Percentiles rank a stretch among this genome's conserved stretches.
Conservation (phyloP, 2,797 vertebrate genomes). For the Ataeniobius toweri region DNA sequence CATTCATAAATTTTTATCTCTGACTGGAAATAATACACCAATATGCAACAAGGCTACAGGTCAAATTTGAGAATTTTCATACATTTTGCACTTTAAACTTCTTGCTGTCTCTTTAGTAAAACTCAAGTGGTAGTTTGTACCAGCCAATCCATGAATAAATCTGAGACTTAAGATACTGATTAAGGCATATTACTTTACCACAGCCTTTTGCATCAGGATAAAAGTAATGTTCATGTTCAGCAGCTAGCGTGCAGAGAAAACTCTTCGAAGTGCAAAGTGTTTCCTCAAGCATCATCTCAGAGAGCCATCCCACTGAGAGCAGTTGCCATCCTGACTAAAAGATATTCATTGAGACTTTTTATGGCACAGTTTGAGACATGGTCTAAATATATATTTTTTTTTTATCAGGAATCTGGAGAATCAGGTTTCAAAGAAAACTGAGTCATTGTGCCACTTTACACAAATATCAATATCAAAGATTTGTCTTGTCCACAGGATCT, state of each 20-base stretch:
- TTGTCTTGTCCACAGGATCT: slow-evolving; percentile 4
- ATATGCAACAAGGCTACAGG: neutral
- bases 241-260: slow-evolving; percentile 11
- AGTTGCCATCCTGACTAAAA: slow-evolving; percentile 39
- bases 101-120: neutral
- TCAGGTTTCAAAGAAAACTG: slow-evolving; percentile 27
- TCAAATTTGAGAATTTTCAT: neutral
- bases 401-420: slow-evolving; percentile 16
- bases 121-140: neutral
- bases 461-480: slow-evolving; percentile 13
- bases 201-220: neutral
- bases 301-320: slow-evolving; percentile 28
- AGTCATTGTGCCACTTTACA: slow-evolving; percentile 7
- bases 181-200: neutral
- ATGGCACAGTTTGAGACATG: slow-evolving; percentile 29
- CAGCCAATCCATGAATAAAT: neutral
- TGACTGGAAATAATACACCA: no score
- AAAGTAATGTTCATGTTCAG: neutral
- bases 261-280: slow-evolving; percentile 24
- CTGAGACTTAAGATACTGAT: neutral
- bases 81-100: neutral
- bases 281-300: slow-evolving; percentile 27
- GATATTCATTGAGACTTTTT: slow-evolving; percentile 26
- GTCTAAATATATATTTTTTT: slow-evolving; percentile 28
- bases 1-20: neutral